A percentile compares a stretch with the other conserved stretches of the same genome.
Conservation (phyloP, 2,797 vertebrate genomes). For the Argyrosomus regius region DNA sequence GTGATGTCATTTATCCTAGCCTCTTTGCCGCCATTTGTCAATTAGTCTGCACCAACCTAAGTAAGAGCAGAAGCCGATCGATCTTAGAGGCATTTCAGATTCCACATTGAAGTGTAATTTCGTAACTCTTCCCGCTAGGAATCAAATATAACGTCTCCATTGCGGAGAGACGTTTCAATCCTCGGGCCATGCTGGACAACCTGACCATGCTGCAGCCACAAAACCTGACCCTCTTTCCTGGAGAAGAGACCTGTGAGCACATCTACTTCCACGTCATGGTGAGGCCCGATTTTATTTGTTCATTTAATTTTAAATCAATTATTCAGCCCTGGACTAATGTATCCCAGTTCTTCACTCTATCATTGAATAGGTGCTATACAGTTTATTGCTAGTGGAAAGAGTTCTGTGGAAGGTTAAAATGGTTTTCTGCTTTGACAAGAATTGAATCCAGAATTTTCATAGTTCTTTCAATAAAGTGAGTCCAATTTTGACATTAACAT, state of each 20-base stretch:
- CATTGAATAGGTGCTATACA: neutral
- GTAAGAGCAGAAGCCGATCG: constrained; percentile 13
- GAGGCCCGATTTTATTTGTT: constrained; percentile 58
- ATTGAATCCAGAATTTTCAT: neutral
- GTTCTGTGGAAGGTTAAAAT: neutral
- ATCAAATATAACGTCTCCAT: constrained; percentile 90
- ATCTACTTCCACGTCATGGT: constrained; percentile 96
- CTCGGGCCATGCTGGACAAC: constrained; percentile 92
- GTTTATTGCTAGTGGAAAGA: neutral
- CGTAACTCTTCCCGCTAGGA: constrained; percentile 59
- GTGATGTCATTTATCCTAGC: constrained; percentile 54
- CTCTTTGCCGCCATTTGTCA: constrained; percentile 21
- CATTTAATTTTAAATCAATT: neutral
- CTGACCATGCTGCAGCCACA: constrained; percentile 83
- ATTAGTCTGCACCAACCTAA: constrained; percentile 1
- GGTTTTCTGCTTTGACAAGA: neutral
- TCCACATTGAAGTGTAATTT: neutral
- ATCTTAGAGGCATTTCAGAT: constrained; percentile 8
- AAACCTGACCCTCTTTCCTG: constrained; percentile 82
- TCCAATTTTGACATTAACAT: neutral
- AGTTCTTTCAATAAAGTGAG: neutral
- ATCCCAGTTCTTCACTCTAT: neutral
- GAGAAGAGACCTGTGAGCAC: constrained; percentile 87
- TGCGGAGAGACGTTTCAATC: constrained; percentile 93
- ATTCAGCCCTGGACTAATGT: neutral